Base-by-base conservation (phyloP, 2,797 vertebrate species). In the Ctenopoma kingsleyae region DNA sequence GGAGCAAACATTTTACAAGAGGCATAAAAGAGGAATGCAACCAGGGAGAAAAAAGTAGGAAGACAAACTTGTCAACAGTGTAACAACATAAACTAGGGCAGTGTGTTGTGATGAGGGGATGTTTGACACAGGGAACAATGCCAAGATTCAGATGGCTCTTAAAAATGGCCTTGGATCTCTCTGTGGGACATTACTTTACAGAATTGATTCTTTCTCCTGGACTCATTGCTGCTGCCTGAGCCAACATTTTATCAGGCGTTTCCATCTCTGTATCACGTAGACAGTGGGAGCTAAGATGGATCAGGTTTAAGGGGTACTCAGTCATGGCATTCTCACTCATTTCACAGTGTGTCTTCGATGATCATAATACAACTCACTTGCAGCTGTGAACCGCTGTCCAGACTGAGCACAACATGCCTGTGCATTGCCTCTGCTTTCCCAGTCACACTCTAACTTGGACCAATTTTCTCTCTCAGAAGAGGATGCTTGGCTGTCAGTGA, bases 141-240 rank as follows among this genome's bases (percentile, higher is more conserved):
- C 77, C 81, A 87, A 68, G 67, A 75, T 79, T 81, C 57, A 76
- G 59, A 74, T 71, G 68, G 78, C 73, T 76, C 48, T 72, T 81
- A 66, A 84, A 87, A 80, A 80, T 57, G 38, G 54, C 56, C 53
- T 71, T 84, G 78, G 63, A 80, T 74, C 55, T 65, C 59, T 72
- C 75, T 46, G 27, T 76, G 49, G 76, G 68, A 76, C 76, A 67
- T 87, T 77, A 85, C 80, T 88, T 30, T 84, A 79, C 35, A 71
- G 38, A 83, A 89, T 82, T 80, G 76, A 86, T 88, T 88, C 56
- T 67, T 78, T 78, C 69, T 80, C 67, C 66, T 51, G 68, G 81
- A 78, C 70, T 77, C 58, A 59, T 73, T 71, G 60, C 77, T 63
- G 38, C 71, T 67, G 50, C 62, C 72, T 63, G 9, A 40, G 77